Evolutionary conservation across 2,113 vertebrate genomes (phyloP), one percentile per base, ranked within the genome.

Genomic region (Felis chaus): DNA sequence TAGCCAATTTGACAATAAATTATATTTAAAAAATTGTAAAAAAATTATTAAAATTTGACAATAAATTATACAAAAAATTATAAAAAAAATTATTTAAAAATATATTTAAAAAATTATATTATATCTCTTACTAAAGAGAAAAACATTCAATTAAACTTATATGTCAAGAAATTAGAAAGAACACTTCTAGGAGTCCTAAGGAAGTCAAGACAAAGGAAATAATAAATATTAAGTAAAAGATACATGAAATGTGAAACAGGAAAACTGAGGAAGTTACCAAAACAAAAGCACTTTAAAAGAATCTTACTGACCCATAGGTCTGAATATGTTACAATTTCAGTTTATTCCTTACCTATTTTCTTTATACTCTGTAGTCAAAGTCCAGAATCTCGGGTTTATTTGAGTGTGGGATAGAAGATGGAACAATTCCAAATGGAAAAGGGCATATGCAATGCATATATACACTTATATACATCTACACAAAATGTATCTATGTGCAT

Each of bases 161-260:
- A 53, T 66, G 85, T 94, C 18, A 83, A 79, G 71, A 83, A 80
- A 80, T 76, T 78, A 76, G 48, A 94, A 33, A 88, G 69, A 55
- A 2, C 39, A 18, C 48, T 76, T 87, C 18, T 39, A 69, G 48
- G 74, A 89, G 14, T 69, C 16, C 69, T 45, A 66, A 78, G 66
- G 31, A 86, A 96, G 82, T 65, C 4, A 87, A 84, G 45, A 73
- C 41, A 87, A 85, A 82, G 41, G n/a, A 82, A 94, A 94, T 69
- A 87, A 61, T 45, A 50, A 69, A 63, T 39, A 61, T 57, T 21
- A 82, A 50, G 89, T 76, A 3, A 85, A 88, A 78, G 36, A 53
- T 31, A 91, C 65, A 39, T 78, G 25, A 69, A 94, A 89, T 65
- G n/a, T 71, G 92, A 92, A 97, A 81, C 48, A 92, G 39, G 86